phyloP scores from a whole-genome alignment of 2,797 vertebrate genomes.

The Mormyrops attenuatus region DNA sequence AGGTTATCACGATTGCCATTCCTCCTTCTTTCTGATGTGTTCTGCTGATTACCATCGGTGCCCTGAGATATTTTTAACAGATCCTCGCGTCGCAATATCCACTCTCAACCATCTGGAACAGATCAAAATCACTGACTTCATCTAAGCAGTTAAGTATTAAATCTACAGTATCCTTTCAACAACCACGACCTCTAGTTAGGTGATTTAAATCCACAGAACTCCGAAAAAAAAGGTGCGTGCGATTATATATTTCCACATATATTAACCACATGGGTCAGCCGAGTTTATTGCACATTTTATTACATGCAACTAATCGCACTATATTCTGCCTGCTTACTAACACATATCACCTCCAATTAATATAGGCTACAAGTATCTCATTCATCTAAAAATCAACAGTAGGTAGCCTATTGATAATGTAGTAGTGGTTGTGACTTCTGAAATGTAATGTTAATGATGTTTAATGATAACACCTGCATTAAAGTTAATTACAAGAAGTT shows the following conservation, averaged over 20 bases:
- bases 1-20: conserved; percentile 82
- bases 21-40: conserved; percentile 78
- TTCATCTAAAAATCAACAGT: background rate
- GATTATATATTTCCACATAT: background rate
- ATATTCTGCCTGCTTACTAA: background rate
- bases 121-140: conserved; percentile 83
- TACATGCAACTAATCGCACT: background rate
- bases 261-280: background rate
- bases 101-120: conserved; percentile 83
- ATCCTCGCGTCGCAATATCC: conserved; percentile 78
- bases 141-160: conserved; percentile 76
- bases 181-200: conserved; percentile 43
- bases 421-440: background rate
- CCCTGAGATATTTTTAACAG: conserved; percentile 82
- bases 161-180: conserved; percentile 59
- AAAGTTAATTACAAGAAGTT: conserved; percentile 3
- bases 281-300: background rate
- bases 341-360: background rate
- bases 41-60: conserved; percentile 81
- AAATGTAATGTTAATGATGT: background rate
- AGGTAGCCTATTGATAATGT: background rate
- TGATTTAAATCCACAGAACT: conserved; percentile 53
- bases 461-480: background rate
- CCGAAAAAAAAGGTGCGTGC: conserved; percentile 20
- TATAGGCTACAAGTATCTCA: background rate